Conservation (phyloP, 2,888 invertebrate genomes). For the Drosophila picticornis region DNA sequence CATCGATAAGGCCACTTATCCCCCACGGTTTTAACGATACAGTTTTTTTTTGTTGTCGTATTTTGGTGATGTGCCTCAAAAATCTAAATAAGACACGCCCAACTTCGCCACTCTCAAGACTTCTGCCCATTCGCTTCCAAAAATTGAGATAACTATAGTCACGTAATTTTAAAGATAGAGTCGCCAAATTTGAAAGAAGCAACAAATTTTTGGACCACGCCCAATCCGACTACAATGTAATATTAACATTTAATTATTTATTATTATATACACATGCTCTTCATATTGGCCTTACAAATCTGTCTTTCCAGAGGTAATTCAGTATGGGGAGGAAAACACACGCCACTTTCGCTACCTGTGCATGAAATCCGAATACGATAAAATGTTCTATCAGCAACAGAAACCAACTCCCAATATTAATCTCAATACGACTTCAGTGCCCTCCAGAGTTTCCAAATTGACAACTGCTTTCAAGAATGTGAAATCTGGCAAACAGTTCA, state of each 20-base stretch:
- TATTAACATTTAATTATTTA: background rate
- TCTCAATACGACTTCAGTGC: slow-evolving; percentile 5
- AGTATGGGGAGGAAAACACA: slow-evolving; percentile 84
- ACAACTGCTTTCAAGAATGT: slow-evolving; percentile 19
- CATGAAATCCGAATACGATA: slow-evolving; percentile 85
- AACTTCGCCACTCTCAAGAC: background rate
- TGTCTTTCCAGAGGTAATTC: slow-evolving; percentile 72
- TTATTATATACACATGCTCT: background rate
- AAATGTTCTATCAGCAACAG: slow-evolving; percentile 84
- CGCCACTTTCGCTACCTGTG: slow-evolving; percentile 84
- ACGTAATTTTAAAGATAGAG: background rate
- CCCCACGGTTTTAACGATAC: too few relatives aligned
- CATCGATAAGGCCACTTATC: background rate
- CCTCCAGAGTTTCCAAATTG: slow-evolving; percentile 33
- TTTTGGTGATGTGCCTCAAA: background rate
- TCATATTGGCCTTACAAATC: background rate
- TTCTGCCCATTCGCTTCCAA: background rate
- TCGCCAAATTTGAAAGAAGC: background rate
- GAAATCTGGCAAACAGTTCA: slow-evolving; percentile 41
- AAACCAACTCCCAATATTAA: slow-evolving; percentile 36
- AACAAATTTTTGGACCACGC: background rate
- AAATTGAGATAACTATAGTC: background rate
- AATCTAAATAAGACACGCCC: background rate
- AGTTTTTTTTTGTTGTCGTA: rapidly evolving
- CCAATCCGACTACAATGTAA: background rate